phyloP scores from a whole-genome alignment of 2,888 invertebrate species.

The Uropetala carovei region DNA sequence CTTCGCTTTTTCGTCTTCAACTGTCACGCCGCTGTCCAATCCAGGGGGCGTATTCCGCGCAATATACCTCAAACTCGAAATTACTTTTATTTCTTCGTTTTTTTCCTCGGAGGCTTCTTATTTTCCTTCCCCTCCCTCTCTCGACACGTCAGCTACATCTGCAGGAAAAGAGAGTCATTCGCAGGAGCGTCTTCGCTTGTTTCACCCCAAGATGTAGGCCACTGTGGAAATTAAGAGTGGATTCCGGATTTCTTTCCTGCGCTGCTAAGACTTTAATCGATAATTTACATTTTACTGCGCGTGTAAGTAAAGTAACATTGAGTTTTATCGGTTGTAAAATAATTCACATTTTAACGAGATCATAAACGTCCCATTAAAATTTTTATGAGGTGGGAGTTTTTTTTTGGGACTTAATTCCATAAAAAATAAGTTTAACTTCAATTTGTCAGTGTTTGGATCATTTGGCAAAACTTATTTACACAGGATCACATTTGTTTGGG shows the following conservation, averaged over 20 bases:
- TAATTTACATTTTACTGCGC: not conserved
- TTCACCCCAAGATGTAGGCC: slow-evolving; percentile 8
- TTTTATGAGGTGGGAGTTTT: too few relatives aligned
- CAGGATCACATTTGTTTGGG: not conserved
- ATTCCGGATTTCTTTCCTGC: not conserved
- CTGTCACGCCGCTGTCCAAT: slow-evolving; percentile 56
- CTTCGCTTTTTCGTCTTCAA: slow-evolving; percentile 44
- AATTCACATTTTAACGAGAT: too few relatives aligned
- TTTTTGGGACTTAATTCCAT: too few relatives aligned
- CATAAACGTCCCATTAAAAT: too few relatives aligned
- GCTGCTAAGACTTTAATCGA: not conserved
- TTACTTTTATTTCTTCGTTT: slow-evolving; percentile 46
- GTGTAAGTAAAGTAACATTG: too few relatives aligned
- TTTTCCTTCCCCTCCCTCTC: not conserved
- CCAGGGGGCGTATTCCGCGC: slow-evolving; percentile 41
- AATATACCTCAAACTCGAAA: slow-evolving; percentile 61
- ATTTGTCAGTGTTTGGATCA: too few relatives aligned
- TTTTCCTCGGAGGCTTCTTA: not conserved
- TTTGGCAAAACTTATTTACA: too few relatives aligned
- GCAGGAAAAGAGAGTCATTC: not conserved
- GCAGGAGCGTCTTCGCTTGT: not conserved
- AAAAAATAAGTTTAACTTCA: too few relatives aligned
- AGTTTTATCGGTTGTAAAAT: too few relatives aligned
- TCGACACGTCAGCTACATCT: slow-evolving; percentile 52
- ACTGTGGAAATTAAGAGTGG: slow-evolving; percentile 4